Base-by-base conservation (phyloP, 2,888 invertebrate species). In the Lycocerus yunnanus region DNA sequence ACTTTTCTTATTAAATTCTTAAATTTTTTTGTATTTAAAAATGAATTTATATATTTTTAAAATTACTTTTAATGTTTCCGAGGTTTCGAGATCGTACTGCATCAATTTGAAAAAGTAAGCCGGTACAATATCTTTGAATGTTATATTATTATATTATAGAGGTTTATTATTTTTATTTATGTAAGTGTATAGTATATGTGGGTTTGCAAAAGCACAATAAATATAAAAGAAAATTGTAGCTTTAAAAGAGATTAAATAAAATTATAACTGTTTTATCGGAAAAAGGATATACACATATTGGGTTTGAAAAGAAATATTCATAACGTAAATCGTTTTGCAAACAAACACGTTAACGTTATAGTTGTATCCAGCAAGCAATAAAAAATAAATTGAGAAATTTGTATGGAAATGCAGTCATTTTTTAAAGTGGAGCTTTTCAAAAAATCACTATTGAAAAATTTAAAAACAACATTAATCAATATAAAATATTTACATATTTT, bases 271-370 rank as follows among this genome's bases (percentile, higher is more conserved):
- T 61, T 63, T 68, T 63, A 68, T 72, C 72, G 68, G 63, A 72
- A 72, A 72, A 67, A 68, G 72, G 59, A 72, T 72, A 60, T 72
- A 58, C 63, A 72, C 72, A 72, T 58, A 72, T 72, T 68, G 68
- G 72, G 68, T 72, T 68, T 68, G 43, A 27, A 21, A 72, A 68
- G 72, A 72, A 68, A 68, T 72, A 72, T 72, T 20, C 60, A 27
- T 68, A 68, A 65, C 68, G 67, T 24, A 43, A 43, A 68, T 58
- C 68, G 65, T 58, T 72, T 68, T 72, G 27, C 63, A 58, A 72
- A 15, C 68, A 68, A 68, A 72, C 72, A 72, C 20, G 43, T 68
- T 68, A 65, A 72, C 68, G 68, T 43, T 71, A 66, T 71, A 71
- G 65, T 71, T 66, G 66, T 69, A 66, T 69, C 69, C 14, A 15